Evolutionary conservation across 2,113 vertebrate species (phyloP).

Genomic region (Neodontobutis hainanensis): DNA sequence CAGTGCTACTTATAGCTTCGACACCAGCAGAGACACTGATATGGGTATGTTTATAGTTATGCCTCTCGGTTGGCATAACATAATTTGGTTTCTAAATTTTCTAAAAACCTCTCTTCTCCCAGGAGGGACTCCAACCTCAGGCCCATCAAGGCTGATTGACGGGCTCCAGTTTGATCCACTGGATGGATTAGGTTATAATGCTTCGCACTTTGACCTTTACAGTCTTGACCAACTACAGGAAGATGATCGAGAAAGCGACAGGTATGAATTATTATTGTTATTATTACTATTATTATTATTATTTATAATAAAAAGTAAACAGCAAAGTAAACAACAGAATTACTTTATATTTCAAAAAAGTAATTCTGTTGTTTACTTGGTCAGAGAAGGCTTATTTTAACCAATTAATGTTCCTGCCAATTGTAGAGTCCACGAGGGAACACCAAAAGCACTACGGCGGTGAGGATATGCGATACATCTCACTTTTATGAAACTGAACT

Average conservation of each 20-base stretch:
- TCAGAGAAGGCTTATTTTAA: background rate
- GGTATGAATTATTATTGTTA: slow-evolving; percentile 35
- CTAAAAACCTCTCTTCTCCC: background rate
- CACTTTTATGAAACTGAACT: background rate
- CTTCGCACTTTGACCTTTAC: slow-evolving; percentile 83
- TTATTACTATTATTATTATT: no score
- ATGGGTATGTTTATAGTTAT: slow-evolving; percentile 51
- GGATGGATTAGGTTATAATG: slow-evolving; percentile 80
- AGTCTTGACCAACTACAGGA: slow-evolving; percentile 88
- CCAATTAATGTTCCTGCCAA: slow-evolving; percentile 1
- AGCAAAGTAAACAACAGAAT: no score
- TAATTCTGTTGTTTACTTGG: no score
- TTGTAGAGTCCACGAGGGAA: slow-evolving; percentile 69
- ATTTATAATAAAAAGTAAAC: no score
- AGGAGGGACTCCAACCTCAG: slow-evolving; percentile 57
- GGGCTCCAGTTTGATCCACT: slow-evolving; percentile 77
- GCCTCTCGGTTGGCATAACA: background rate
- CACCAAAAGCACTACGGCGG: slow-evolving; percentile 71
- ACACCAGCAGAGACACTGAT: slow-evolving; percentile 77
- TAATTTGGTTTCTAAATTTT: background rate
- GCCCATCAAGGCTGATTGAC: slow-evolving; percentile 80
- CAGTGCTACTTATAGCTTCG: slow-evolving; percentile 73
- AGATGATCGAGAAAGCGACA: slow-evolving; percentile 90
- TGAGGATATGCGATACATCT: slow-evolving; percentile 15
- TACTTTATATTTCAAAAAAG: no score